A percentile compares a stretch with the other conserved stretches of the same genome.
Conservation (phyloP, 1,140 invertebrate species). For the Diachasmimorpha longicaudata region DNA sequence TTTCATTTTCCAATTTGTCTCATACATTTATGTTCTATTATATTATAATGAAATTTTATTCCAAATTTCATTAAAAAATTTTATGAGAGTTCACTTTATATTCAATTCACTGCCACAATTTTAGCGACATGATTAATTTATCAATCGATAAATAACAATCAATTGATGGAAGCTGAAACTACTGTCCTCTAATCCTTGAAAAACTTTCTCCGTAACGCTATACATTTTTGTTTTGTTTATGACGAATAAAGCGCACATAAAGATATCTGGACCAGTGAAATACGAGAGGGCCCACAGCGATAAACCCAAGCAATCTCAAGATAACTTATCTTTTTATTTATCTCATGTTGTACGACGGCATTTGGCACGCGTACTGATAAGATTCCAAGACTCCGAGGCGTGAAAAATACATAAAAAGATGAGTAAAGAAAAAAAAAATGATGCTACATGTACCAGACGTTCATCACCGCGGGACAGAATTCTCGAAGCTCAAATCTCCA, state of each 20-base stretch:
- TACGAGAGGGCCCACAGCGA: neutral
- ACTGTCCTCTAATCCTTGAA: no score
- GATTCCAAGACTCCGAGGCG: neutral
- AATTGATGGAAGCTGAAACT: no score
- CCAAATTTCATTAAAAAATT: no score
- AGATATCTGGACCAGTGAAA: neutral
- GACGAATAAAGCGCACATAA: neutral
- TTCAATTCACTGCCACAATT: no score
- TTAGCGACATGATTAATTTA: no score
- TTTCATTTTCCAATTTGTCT: no score
- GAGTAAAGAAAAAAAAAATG: neutral
- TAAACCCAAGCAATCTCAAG: constrained; percentile 40
- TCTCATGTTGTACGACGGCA: constrained; percentile 30
- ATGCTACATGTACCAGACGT: neutral
- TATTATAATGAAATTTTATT: no score
- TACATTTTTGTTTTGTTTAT: neutral
- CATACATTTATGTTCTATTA: no score
- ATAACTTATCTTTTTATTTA: constrained; percentile 43
- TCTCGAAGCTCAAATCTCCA: neutral
- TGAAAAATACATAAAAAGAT: neutral
- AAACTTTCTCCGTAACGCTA: neutral
- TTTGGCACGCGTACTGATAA: constrained; percentile 40
- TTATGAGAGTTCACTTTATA: no score
- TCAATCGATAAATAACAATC: no score
- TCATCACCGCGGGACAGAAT: no score